Percentiles rank a stretch among this genome's conserved stretches.
Evolutionary conservation across 1,140 invertebrate genomes (phyloP).

Genomic region (Micrasema minimum): DNA sequence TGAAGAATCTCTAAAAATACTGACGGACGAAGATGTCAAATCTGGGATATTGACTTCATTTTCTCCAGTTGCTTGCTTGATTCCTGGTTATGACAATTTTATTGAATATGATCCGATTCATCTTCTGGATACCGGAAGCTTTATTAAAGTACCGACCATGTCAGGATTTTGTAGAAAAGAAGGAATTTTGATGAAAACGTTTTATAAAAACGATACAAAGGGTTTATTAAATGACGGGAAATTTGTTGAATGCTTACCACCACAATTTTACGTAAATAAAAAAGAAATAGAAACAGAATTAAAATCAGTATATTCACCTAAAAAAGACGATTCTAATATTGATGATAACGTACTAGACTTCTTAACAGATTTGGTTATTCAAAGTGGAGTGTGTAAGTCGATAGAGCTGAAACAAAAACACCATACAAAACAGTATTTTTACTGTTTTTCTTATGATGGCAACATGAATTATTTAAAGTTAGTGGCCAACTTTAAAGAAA

Average conservation of each 20-base stretch:
- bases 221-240: background rate
- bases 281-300: conserved; percentile 8
- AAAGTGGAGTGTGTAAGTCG: conserved; percentile 59
- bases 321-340: conserved; percentile 50
- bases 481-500: conserved; percentile 54
- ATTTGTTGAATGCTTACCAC: conserved; percentile 23
- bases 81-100: conserved; percentile 61
- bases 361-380: conserved; percentile 60
- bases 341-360: conserved; percentile 59
- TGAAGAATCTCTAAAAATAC: conserved; percentile 52
- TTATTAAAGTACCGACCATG: conserved; percentile 61
- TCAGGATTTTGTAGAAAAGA: conserved; percentile 59
- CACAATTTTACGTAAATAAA: conserved; percentile 13
- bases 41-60: conserved; percentile 60
- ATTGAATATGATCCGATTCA: conserved; percentile 57
- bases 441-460: conserved; percentile 63
- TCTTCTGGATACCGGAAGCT: conserved; percentile 57
- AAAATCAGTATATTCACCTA: conserved; percentile 12
- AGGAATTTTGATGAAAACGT: conserved; percentile 48
- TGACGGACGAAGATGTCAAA: conserved; percentile 52
- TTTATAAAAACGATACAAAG: background rate
- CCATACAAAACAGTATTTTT: conserved; percentile 56
- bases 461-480: conserved; percentile 61
- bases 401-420: conserved; percentile 55
- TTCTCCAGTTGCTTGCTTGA: conserved; percentile 59